phyloP scores from a whole-genome alignment of 2,888 invertebrate genomes.

The Monochamus alternatus region DNA sequence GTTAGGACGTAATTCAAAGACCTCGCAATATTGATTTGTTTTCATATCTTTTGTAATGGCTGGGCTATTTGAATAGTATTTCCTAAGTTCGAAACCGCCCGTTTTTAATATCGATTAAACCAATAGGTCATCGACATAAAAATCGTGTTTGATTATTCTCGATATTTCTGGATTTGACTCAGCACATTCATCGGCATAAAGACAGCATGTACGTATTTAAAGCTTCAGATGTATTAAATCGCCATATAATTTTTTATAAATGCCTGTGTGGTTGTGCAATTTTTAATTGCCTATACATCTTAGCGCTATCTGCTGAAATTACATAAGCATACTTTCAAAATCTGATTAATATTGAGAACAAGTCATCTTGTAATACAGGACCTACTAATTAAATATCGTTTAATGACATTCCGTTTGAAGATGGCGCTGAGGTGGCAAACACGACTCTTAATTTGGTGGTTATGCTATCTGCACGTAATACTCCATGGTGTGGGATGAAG shows the following conservation, averaged over 20 bases:
- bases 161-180: constrained; percentile 30
- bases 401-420: constrained; percentile 32
- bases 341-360: constrained; percentile 35
- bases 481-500: constrained; percentile 30
- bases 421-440: constrained; percentile 36
- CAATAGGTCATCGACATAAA: constrained; percentile 44
- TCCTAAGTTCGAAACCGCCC: constrained; percentile 30
- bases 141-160: constrained; percentile 38
- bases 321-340: constrained; percentile 35
- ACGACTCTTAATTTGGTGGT: constrained; percentile 39
- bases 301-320: constrained; percentile 28
- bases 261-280: constrained; percentile 18
- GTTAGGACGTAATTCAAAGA: constrained; percentile 26
- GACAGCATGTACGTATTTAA: constrained; percentile 20
- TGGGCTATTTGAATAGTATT: constrained; percentile 29
- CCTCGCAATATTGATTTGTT: neutral
- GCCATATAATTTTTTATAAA: constrained; percentile 36
- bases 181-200: constrained; percentile 18
- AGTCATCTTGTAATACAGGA: constrained; percentile 40
- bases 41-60: neutral
- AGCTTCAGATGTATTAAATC: constrained; percentile 18
- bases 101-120: constrained; percentile 24
- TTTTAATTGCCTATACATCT: constrained; percentile 31
- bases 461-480: constrained; percentile 28
- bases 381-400: constrained; percentile 38